A percentile compares a stretch with the other conserved stretches of the same genome.
Conservation (phyloP, 2,113 vertebrate genomes). For the Phoenicopterus ruber region DNA sequence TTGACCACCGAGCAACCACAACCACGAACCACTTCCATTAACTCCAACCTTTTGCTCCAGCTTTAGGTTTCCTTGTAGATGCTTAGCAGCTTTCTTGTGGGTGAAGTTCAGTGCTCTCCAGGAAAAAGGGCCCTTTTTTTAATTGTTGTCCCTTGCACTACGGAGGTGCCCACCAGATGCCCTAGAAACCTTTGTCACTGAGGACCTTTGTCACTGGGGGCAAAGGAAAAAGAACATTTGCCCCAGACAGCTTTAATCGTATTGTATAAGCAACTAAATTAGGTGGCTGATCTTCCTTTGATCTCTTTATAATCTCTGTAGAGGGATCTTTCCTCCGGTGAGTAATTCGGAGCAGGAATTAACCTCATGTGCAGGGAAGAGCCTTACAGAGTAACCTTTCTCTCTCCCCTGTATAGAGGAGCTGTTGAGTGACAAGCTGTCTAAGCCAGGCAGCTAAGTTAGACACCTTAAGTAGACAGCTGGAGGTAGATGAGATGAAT, state of each 20-base stretch:
- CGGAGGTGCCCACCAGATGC: neutral
- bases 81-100: neutral
- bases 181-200: neutral
- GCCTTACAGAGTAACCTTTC: neutral
- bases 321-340: neutral
- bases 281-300: neutral
- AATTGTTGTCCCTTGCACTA: neutral
- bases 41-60: neutral
- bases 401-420: neutral
- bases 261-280: neutral
- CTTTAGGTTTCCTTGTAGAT: neutral
- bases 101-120: neutral
- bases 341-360: neutral
- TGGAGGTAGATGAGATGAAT: neutral
- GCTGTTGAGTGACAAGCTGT: neutral
- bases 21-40: constrained; percentile 36
- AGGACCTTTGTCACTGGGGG: neutral
- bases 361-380: neutral
- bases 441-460: neutral
- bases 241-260: neutral
- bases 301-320: neutral
- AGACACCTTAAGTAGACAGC: neutral
- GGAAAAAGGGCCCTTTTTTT: neutral
- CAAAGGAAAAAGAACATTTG: neutral
- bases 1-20: constrained; percentile 4